These are phyloP conservation scores for Pachydiplax longipennis DNA, from an alignment of 2,888 invertebrate species.

Conservation along the genomic window DNA sequence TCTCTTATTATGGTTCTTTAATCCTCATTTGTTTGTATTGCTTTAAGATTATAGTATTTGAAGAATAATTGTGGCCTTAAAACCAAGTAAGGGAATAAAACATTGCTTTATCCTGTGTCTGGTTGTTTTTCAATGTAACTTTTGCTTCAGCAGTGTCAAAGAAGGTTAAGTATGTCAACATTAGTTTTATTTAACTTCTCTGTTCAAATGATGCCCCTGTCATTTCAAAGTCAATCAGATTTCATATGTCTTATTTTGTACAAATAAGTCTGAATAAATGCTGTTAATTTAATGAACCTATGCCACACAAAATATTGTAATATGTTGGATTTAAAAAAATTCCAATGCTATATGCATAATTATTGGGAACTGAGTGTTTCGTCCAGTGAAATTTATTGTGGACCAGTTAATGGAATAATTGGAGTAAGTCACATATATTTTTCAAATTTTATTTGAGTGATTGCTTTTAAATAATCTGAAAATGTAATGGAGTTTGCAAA, in stretches of 20 bases:
- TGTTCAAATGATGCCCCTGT: neutral
- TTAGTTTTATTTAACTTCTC: neutral
- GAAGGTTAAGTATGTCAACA: too few species aligned
- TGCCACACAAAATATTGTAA: neutral
- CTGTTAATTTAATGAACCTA: neutral
- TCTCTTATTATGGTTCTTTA: neutral
- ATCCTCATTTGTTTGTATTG: neutral
- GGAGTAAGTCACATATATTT: too few species aligned
- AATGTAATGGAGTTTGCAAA: too few species aligned
- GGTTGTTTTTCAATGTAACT: neutral
- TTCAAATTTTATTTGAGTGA: too few species aligned
- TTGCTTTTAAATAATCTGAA: too few species aligned
- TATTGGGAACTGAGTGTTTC: neutral
- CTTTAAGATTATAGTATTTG: neutral
- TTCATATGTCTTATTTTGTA: neutral
- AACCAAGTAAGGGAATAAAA: neutral
- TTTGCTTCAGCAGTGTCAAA: neutral
- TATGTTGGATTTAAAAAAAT: neutral
- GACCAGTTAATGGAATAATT: slow-evolving; percentile 26
- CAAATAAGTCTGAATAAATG: neutral
- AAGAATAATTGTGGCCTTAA: slow-evolving; percentile 17
- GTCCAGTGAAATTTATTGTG: slow-evolving; percentile 25
- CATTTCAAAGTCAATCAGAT: neutral
- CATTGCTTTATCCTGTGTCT: neutral
- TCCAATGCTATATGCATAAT: neutral